Percentiles rank a stretch among this genome's conserved stretches.
Evolutionary conservation across 2,888 invertebrate species (phyloP).

Genomic region (Chymomyza amoena): DNA sequence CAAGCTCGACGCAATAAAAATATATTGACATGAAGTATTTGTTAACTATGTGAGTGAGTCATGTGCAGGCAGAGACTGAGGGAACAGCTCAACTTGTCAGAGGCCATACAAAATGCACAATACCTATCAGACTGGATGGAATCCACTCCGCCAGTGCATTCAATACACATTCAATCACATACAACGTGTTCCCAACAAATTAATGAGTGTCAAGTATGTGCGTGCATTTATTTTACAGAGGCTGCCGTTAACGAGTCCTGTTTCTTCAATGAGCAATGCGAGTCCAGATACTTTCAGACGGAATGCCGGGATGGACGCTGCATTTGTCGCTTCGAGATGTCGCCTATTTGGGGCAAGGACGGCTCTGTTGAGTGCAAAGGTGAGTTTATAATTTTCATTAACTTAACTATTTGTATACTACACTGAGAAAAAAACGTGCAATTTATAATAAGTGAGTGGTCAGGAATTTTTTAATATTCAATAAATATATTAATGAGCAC

Average conservation of each 20-base stretch:
- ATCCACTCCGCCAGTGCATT: not conserved
- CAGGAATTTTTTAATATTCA: not conserved
- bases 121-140: not conserved
- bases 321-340: constrained; percentile 88
- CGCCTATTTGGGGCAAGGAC: constrained; percentile 84
- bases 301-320: constrained; percentile 90
- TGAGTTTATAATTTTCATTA: constrained; percentile 65
- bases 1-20: constrained; percentile 28
- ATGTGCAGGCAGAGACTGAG: constrained; percentile 11
- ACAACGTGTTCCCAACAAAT: not conserved
- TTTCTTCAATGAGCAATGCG: constrained; percentile 91
- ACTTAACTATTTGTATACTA: not conserved
- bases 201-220: not conserved
- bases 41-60: constrained; percentile 33
- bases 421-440: not conserved
- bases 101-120: not conserved
- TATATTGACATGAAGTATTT: not conserved
- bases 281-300: constrained; percentile 85
- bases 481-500: too few species aligned
- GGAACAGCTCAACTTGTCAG: not conserved
- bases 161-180: not conserved
- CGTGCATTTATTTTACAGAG: constrained; percentile 79
- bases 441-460: not conserved
- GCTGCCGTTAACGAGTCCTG: constrained; percentile 90
- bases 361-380: constrained; percentile 87